Conservation (phyloP, 2,113 vertebrate species). For the Rhynchomys soricoides region DNA sequence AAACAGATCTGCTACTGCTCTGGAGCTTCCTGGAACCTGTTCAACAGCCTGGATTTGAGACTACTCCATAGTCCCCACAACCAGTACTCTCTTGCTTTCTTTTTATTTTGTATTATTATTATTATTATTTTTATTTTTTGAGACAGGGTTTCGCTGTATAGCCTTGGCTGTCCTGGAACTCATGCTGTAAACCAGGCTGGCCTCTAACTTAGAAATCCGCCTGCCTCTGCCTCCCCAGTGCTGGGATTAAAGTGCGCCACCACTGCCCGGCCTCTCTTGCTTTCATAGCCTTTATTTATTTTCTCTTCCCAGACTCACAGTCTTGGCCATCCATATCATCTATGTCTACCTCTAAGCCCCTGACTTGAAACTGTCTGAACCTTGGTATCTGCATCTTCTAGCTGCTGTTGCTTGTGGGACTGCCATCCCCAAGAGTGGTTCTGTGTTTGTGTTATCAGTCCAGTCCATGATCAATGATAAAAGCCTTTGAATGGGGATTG, state of each 20-base stretch:
- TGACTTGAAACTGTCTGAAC: neutral
- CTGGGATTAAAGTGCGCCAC: no score
- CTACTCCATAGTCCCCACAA: neutral
- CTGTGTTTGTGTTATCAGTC: neutral
- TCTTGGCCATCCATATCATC: neutral
- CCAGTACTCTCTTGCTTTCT: neutral
- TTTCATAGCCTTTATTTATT: neutral
- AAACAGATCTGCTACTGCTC: neutral
- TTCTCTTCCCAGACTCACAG: neutral
- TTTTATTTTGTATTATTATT: no score
- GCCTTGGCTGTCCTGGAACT: no score
- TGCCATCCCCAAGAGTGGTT: neutral
- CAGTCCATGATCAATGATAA: neutral
- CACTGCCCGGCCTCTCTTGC: no score
- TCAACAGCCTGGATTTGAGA: neutral
- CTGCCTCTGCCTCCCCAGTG: no score
- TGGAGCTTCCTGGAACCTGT: neutral
- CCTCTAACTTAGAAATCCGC: no score
- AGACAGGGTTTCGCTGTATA: no score
- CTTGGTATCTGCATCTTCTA: neutral
- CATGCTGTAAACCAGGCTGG: no score
- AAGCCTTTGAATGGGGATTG: neutral
- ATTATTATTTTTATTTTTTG: no score
- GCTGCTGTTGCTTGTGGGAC: neutral
- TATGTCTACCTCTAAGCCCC: neutral